These are phyloP conservation scores for Aptenodytes patagonicus DNA, from an alignment of 2,113 vertebrate genomes.

Conservation along the genomic window DNA sequence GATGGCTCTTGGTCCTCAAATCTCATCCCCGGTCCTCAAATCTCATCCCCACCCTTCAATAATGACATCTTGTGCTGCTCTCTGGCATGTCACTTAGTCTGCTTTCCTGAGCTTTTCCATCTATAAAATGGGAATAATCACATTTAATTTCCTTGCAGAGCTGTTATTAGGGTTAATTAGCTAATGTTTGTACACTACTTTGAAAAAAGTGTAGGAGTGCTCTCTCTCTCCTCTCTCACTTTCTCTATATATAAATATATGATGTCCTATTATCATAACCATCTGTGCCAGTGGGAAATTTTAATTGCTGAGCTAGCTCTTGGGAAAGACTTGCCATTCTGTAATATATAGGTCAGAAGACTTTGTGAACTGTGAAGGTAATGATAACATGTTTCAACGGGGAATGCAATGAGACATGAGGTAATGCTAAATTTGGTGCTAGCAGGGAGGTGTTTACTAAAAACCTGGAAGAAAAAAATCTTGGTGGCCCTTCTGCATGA, in stretches of 20 bases:
- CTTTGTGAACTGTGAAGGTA: slow-evolving; percentile 41
- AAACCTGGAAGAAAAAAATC: background rate
- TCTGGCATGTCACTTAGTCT: background rate
- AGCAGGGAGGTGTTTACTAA: background rate
- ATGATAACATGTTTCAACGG: background rate
- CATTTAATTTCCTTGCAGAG: slow-evolving; percentile 36
- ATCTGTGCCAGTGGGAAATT: slow-evolving; percentile 52
- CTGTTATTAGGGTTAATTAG: slow-evolving; percentile 54
- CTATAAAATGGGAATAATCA: slow-evolving; percentile 35
- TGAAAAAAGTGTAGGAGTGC: background rate
- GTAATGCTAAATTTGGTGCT: slow-evolving; percentile 1
- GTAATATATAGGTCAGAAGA: slow-evolving; percentile 50
- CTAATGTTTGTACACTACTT: slow-evolving; percentile 29
- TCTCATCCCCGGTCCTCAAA: background rate
- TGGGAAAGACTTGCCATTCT: slow-evolving; percentile 49
- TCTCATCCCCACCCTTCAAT: background rate
- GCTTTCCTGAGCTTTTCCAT: background rate
- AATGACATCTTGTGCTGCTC: background rate
- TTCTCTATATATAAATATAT: slow-evolving; percentile 34
- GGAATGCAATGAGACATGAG: slow-evolving; percentile 29
- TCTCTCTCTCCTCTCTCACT: background rate
- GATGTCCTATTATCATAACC: slow-evolving; percentile 49
- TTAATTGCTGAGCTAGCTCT: slow-evolving; percentile 59
- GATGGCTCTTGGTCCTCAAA: background rate
- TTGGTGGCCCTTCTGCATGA: background rate